Conservation (phyloP, 2,797 vertebrate genomes). For the Sphenopsis melanotis region DNA sequence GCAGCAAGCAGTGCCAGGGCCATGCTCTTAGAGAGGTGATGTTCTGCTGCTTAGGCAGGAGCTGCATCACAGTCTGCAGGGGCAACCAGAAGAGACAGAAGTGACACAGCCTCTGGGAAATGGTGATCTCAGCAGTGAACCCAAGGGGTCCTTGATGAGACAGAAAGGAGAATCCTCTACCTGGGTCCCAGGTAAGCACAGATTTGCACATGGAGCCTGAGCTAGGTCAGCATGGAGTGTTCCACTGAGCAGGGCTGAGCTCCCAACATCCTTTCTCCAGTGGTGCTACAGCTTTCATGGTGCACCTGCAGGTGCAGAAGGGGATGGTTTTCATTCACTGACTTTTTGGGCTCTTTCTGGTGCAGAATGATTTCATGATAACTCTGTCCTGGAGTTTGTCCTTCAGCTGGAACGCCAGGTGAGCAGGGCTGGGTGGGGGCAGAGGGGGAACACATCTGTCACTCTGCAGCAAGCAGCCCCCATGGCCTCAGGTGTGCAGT, state of each 20-base stretch:
- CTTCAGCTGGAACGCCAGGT: not conserved
- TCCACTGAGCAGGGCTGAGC: not conserved
- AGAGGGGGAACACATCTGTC: not conserved
- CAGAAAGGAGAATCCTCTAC: not conserved
- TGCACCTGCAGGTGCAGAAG: not conserved
- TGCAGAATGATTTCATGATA: not conserved
- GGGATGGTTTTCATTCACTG: not conserved
- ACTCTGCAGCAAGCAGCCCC: not conserved
- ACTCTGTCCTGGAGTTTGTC: not conserved
- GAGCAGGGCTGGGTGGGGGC: not conserved
- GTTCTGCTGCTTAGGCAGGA: not conserved
- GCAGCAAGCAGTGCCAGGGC: not conserved
- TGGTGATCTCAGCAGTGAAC: not conserved
- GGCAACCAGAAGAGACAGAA: not conserved
- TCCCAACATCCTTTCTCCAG: not conserved
- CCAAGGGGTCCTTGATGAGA: not conserved
- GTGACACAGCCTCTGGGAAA: not conserved
- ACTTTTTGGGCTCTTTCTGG: not conserved
- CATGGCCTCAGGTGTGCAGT: not conserved
- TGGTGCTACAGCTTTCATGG: not conserved
- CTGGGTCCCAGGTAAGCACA: not conserved
- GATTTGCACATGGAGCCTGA: not conserved
- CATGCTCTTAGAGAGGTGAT: not conserved
- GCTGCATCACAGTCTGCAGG: not conserved
- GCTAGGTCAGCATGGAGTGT: not conserved